Evolutionary conservation across 2,888 invertebrate species (phyloP).

Genomic region (Chymomyza amoena): DNA sequence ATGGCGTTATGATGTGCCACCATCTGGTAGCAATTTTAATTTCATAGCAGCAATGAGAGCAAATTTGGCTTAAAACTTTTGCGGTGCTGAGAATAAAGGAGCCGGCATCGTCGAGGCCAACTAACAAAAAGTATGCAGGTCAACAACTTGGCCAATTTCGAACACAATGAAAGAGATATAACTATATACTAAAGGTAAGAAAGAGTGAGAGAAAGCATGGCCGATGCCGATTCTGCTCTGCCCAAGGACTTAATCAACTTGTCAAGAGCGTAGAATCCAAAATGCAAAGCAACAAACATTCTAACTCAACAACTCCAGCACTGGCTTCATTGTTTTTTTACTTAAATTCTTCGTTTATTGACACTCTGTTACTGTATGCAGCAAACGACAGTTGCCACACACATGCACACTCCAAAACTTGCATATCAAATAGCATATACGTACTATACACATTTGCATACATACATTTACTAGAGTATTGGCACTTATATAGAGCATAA

Average conservation of each 20-base stretch:
- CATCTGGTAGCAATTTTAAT: slow-evolving; percentile 52
- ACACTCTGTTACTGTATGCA: slow-evolving; percentile 54
- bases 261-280: not conserved
- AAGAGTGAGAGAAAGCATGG: too few species aligned
- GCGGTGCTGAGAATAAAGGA: slow-evolving; percentile 32
- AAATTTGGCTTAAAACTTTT: slow-evolving; percentile 61
- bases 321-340: slow-evolving; percentile 22
- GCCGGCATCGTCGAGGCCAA: not conserved
- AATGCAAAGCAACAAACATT: not conserved
- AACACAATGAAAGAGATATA: not conserved
- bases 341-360: slow-evolving; percentile 61
- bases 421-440: too few species aligned
- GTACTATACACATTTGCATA: too few species aligned
- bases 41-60: slow-evolving; percentile 31
- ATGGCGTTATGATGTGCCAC: slow-evolving; percentile 5
- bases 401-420: slow-evolving; percentile 11
- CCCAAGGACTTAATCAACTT: slow-evolving; percentile 54
- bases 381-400: slow-evolving; percentile 44
- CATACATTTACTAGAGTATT: too few species aligned
- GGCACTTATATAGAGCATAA: too few species aligned
- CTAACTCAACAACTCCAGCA: slow-evolving; percentile 1
- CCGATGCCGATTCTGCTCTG: not conserved
- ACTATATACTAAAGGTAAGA: not conserved
- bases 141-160: slow-evolving; percentile 32
- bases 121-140: slow-evolving; percentile 39